Evolutionary conservation across 2,113 vertebrate genomes (phyloP), one percentile per base, ranked within the genome.

Genomic region (Protomyctophum bolini): DNA sequence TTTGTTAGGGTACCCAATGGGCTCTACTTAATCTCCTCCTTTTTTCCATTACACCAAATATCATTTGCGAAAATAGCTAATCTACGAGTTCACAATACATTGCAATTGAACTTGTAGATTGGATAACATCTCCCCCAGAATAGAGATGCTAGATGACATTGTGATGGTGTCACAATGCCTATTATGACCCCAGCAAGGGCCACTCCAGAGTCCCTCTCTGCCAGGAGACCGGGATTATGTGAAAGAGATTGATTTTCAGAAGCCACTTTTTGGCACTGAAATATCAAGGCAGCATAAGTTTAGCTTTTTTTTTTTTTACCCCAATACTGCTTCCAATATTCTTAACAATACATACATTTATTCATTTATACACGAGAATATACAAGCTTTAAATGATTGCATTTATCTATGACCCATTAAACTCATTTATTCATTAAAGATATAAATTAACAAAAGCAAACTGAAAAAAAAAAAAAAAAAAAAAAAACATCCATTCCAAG

Each of bases 361-460:
- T 81, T 82, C 54, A 80, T 45, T 63, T 28, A 51, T 33, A 68
- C 68, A 70, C 15, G 49, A 41, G 63, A 76, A 63, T 33, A 47
- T 58, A 49, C 15, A 51, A 67, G 33, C 33, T 41, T 41, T 41
- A 41, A 41, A 41, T 41, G 33, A 41, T 41, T 72, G 60, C 9
- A 55, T 77, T 62, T 28, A 49, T 77, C 33, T 70, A 57, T 73
- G 52, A 68, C 68, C 51, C 41, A 77, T 67, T 62, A 76, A 51
- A 68, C 80, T 47, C 76, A 60, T 84, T 81, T 68, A 77, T 70
- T 83, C 52, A 67, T 45, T 77, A 59, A 66, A 76, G 69, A 77
- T 75, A 84, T 83, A 79, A 85, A 82, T 86, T 65, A 78, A 86
- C 66, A 75, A 68, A 72, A 56, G 63, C 76, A 58, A 84, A 90